These are phyloP conservation scores for Campaea margaritaria DNA, from an alignment of 2,888 invertebrate species.

Conservation along the genomic window DNA sequence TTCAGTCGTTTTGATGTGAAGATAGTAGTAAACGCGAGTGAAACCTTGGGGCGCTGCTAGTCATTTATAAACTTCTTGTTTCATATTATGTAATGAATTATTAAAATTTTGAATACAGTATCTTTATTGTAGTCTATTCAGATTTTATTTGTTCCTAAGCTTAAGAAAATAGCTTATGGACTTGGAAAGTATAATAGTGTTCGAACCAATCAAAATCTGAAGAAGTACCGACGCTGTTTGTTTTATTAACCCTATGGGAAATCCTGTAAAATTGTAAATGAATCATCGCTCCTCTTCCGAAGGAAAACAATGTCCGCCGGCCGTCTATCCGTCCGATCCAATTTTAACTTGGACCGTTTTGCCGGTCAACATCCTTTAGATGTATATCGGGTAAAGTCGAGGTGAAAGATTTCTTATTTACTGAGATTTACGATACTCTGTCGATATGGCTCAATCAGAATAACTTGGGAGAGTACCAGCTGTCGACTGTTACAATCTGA, in stretches of 20 bases:
- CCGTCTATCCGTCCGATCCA: slow-evolving; percentile 38
- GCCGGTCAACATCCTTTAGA: slow-evolving; percentile 39
- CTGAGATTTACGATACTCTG: slow-evolving; percentile 13
- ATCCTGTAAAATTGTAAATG: slow-evolving; percentile 30
- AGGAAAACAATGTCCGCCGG: slow-evolving; percentile 34
- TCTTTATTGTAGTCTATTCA: too few relatives aligned
- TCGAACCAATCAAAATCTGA: slow-evolving; percentile 14
- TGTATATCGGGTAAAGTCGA: slow-evolving; percentile 16
- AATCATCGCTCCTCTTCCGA: slow-evolving; percentile 34
- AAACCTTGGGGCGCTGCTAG: too few relatives aligned
- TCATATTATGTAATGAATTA: too few relatives aligned
- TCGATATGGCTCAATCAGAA: not conserved
- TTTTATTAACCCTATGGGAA: slow-evolving; percentile 33
- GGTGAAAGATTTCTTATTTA: slow-evolving; percentile 17
- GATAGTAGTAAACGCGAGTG: too few relatives aligned
- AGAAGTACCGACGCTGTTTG: slow-evolving; percentile 22
- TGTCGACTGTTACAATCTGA: too few relatives aligned
- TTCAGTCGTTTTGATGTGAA: too few relatives aligned
- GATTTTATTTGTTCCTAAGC: too few relatives aligned
- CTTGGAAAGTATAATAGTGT: too few relatives aligned
- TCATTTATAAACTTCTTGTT: too few relatives aligned
- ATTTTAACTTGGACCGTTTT: slow-evolving; percentile 34
- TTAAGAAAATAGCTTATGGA: too few relatives aligned
- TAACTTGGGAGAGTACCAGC: too few relatives aligned
- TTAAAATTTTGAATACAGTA: too few relatives aligned